Conservation (phyloP, 2,797 vertebrate species). For the Tenualosa thibaudeaui region DNA sequence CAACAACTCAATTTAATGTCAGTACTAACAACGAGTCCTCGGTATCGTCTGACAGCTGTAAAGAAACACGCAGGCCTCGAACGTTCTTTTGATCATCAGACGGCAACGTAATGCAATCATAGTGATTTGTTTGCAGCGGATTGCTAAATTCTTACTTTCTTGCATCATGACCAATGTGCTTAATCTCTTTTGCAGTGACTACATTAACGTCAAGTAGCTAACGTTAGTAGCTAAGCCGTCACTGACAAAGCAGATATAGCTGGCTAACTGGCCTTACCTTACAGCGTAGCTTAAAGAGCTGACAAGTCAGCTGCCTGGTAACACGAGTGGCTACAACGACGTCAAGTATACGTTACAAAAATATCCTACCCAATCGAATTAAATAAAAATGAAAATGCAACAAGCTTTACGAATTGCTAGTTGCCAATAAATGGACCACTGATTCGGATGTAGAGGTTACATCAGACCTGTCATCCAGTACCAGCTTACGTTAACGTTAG, state of each 20-base stretch:
- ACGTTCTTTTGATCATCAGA: slow-evolving; percentile 10
- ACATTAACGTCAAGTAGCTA: slow-evolving; percentile 48
- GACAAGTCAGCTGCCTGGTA: slow-evolving; percentile 68
- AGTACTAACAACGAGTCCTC: not conserved
- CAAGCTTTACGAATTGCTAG: not conserved
- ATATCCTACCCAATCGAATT: not conserved
- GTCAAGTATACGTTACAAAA: slow-evolving; percentile 5
- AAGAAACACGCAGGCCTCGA: slow-evolving; percentile 20
- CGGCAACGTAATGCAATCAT: not conserved
- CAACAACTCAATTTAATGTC: not conserved
- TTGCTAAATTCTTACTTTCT: slow-evolving; percentile 7
- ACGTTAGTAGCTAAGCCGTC: slow-evolving; percentile 42
- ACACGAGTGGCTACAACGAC: slow-evolving; percentile 24
- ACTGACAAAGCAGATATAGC: slow-evolving; percentile 53
- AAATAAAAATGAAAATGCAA: not conserved
- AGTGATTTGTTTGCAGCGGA: not conserved
- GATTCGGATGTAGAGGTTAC: not conserved
- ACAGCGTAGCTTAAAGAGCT: slow-evolving; percentile 44
- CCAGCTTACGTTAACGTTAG: slow-evolving; percentile 24
- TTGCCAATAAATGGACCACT: no score
- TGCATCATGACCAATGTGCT: not conserved
- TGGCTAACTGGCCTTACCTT: slow-evolving; percentile 54
- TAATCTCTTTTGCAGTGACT: slow-evolving; percentile 14
- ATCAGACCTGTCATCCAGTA: slow-evolving; percentile 15
- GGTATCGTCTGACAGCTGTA: slow-evolving; percentile 12